Percentiles rank a stretch among this genome's conserved stretches.
These are phyloP conservation scores for Leptinotarsa texana DNA, from an alignment of 1,140 invertebrate species.

Conservation along the genomic window DNA sequence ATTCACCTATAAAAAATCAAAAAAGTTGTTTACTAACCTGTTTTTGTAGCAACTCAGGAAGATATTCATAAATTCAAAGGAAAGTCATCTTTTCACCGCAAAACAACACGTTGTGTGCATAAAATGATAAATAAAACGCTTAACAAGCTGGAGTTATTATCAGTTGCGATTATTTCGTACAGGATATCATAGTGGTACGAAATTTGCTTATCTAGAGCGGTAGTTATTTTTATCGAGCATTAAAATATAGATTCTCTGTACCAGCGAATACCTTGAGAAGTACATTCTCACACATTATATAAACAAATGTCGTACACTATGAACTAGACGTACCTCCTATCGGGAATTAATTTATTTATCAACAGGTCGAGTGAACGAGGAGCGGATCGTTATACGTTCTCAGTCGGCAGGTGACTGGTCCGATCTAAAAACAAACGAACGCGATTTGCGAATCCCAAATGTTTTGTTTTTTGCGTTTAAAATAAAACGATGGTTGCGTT, in stretches of 20 bases:
- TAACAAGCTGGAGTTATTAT: constrained; percentile 24
- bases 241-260: constrained; percentile 5
- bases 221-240: constrained; percentile 28
- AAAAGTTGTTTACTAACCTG: constrained; percentile 38
- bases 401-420: constrained; percentile 4
- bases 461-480: not conserved
- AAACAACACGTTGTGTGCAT: constrained; percentile 22
- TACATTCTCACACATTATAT: constrained; percentile 4
- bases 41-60: constrained; percentile 40
- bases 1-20: constrained; percentile 75
- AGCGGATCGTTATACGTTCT: not conserved
- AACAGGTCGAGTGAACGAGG: not conserved
- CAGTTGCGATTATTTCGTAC: constrained; percentile 31
- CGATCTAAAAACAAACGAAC: constrained; percentile 3
- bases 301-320: constrained; percentile 1
- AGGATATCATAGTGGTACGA: constrained; percentile 27
- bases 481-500: no score
- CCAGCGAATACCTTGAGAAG: constrained; percentile 11
- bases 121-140: constrained; percentile 23
- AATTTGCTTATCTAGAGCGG: constrained; percentile 32
- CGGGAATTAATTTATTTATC: constrained; percentile 1
- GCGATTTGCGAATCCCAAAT: constrained; percentile 2
- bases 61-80: constrained; percentile 44
- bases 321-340: constrained; percentile 2
- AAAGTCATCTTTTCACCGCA: constrained; percentile 30